Base-by-base conservation (phyloP, 2,797 vertebrate species). In the Adelosebastes latens region DNA sequence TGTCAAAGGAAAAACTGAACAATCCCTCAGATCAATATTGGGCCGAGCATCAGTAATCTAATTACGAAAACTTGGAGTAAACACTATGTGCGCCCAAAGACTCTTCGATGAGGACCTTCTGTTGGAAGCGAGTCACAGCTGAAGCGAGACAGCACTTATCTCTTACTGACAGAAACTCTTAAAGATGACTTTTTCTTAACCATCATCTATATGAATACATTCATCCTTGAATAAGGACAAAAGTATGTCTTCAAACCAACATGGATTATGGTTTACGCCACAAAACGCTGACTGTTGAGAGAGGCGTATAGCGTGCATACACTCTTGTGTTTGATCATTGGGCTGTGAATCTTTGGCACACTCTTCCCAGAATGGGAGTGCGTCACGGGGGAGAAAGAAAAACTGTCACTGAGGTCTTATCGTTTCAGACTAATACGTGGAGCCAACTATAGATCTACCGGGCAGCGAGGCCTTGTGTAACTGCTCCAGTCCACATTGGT, bases 341-440 rank as follows among this genome's bases (percentile, higher is more conserved):
- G 60, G 69, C 49, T 81, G 80, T 89, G 74, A 87, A 88, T 82
- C 64, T 80, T 87, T 62, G 63, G 22, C 55, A 6, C 32, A 49
- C 76, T 71, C 78, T 89, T 93, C 87, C 85, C 81, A 93, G 88
- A 88, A 84, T 76, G 18, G 59, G 84, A 80, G 49, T 90, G 83
- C 72, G 77, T 93, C 89, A 90, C 9, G 1, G 70, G 42, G 36
- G 66, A 39, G 49, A 79, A 73, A 84, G 66, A 87, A 81, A 81
- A 84, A 79, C 58, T 42, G 68, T 81, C 64, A 70, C n/a, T 36
- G 64, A 75, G 63, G 58, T 76, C 34, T 67, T 75, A 83, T 85
- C 65, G 10, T 79, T 85, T 81, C 58, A 79, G 31, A 68, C 52
- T 60, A 69, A 46, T 66, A 58, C 49, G 55, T 24, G 31, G 59